phyloP scores from a whole-genome alignment of 2,113 vertebrate species.

The Acanthisitta chloris region DNA sequence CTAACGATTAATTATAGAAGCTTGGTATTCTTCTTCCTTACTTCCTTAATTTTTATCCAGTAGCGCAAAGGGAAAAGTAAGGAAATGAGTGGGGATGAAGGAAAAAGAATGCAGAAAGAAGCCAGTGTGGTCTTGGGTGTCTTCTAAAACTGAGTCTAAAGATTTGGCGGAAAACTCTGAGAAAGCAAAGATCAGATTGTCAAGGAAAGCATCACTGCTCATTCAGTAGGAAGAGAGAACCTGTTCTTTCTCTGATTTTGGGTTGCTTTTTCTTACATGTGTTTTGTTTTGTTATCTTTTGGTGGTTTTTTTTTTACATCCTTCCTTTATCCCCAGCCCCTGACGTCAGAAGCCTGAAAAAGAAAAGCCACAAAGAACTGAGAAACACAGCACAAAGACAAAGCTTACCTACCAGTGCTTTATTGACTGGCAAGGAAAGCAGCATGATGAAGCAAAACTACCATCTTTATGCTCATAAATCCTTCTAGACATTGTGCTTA shows the following conservation, averaged over 20 bases:
- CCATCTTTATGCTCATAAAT: neutral
- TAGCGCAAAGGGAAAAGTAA: neutral
- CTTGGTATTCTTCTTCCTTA: neutral
- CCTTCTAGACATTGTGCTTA: neutral
- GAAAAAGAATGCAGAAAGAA: neutral
- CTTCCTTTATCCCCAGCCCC: neutral
- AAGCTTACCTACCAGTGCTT: fast-evolving
- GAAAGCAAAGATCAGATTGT: neutral
- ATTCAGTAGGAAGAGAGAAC: neutral
- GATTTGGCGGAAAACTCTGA: neutral
- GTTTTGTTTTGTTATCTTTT: no score
- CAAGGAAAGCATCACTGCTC: neutral
- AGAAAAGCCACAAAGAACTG: neutral
- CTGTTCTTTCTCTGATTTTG: neutral
- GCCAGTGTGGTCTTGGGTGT: neutral
- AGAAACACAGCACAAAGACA: neutral
- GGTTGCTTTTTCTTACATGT: neutral
- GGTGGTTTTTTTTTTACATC: neutral
- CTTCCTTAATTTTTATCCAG: neutral
- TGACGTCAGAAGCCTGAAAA: neutral
- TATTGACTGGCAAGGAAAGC: neutral
- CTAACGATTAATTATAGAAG: neutral
- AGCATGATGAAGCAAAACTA: neutral
- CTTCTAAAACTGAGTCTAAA: neutral
- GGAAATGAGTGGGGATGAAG: neutral